Evolutionary conservation across 2,113 vertebrate species (phyloP).

Genomic region (Semicossyphus pulcher): DNA sequence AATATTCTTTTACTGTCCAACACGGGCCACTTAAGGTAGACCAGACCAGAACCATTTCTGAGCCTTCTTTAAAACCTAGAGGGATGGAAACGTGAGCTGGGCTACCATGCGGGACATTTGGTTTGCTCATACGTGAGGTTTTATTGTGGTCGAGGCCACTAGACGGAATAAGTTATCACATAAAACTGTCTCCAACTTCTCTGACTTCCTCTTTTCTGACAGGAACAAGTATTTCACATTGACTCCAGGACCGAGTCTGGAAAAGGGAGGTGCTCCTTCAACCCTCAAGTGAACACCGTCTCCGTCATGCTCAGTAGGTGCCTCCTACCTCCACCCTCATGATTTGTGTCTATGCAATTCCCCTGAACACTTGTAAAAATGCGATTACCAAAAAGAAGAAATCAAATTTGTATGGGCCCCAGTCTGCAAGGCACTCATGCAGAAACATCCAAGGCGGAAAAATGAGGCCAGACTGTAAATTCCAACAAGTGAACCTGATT

Average conservation of each 20-base stretch:
- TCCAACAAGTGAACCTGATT: too few relatives aligned
- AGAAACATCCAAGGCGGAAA: too few relatives aligned
- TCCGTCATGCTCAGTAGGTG: conserved; percentile 99
- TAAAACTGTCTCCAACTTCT: conserved; percentile 49
- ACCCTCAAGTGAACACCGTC: conserved; percentile 94
- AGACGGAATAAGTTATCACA: conserved; percentile 15
- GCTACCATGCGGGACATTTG: conserved; percentile 26
- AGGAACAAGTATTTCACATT: conserved; percentile 94
- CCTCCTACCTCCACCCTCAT: not conserved
- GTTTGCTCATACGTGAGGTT: conserved; percentile 33
- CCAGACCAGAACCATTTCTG: not conserved
- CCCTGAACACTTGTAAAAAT: not conserved
- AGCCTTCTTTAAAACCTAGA: conserved; percentile 19
- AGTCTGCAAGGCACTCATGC: too few relatives aligned
- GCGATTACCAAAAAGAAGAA: not conserved
- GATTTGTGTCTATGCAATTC: not conserved
- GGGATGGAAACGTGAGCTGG: conserved; percentile 20
- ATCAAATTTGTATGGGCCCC: not conserved
- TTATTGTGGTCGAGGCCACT: conserved; percentile 27
- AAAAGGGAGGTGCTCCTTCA: conserved; percentile 98
- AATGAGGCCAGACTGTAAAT: too few relatives aligned
- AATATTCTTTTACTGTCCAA: conserved; percentile 57
- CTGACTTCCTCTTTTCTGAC: conserved; percentile 58
- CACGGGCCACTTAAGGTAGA: conserved; percentile 37
- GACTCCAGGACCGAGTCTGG: conserved; percentile 95